Evolutionary conservation across 2,888 invertebrate genomes (phyloP).

Genomic region (Azorinus chamasolen): DNA sequence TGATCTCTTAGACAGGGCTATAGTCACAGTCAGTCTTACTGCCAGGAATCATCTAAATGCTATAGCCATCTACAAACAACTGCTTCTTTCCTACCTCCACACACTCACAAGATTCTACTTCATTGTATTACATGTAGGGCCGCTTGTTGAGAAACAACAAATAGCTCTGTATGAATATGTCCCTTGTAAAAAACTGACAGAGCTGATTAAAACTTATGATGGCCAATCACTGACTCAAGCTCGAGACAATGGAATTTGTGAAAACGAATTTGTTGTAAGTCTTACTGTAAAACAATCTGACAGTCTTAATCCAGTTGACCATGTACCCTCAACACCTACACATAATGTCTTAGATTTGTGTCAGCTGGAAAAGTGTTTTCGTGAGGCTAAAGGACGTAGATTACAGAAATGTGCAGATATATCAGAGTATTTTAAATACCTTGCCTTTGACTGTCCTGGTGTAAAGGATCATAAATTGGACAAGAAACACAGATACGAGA

Average conservation of each 20-base stretch:
- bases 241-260: neutral
- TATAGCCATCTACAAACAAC: conserved; percentile 47
- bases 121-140: conserved; percentile 64
- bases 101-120: conserved; percentile 42
- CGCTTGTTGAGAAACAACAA: conserved; percentile 62
- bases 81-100: conserved; percentile 44
- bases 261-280: conserved; percentile 33
- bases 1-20: conserved; percentile 19
- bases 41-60: conserved; percentile 61
- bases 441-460: conserved; percentile 54
- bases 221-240: no score
- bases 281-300: conserved; percentile 38
- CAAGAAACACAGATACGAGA: conserved; percentile 43
- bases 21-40: conserved; percentile 52
- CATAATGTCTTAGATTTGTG: conserved; percentile 5
- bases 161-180: conserved; percentile 64
- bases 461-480: conserved; percentile 49
- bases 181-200: conserved; percentile 24
- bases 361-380: conserved; percentile 32
- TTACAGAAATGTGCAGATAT: conserved; percentile 57
- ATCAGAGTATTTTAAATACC: conserved; percentile 59
- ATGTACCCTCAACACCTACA: neutral
- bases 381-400: conserved; percentile 35
- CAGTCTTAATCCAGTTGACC: no score
- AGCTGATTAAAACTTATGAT: conserved; percentile 17